These are phyloP conservation scores for Zaprionus vittiger DNA, from an alignment of 1,140 invertebrate species.

Conservation along the genomic window DNA sequence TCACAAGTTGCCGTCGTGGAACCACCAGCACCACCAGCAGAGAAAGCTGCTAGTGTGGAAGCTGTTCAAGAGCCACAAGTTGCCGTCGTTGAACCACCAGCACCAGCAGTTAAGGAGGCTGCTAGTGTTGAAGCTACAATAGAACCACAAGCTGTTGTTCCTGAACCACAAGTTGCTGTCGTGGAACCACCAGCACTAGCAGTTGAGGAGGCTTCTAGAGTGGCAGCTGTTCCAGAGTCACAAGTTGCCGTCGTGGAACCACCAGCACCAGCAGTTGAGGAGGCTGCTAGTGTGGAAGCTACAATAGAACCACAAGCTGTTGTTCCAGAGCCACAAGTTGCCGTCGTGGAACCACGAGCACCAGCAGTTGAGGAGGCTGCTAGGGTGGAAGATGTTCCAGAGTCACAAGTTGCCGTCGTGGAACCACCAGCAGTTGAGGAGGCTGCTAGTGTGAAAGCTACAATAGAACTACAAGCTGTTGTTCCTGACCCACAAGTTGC, in stretches of 20 bases:
- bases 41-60: neutral
- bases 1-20: neutral
- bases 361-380: neutral
- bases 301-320: neutral
- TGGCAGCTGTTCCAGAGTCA: neutral
- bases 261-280: neutral
- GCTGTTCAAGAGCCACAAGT: neutral
- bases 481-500: neutral
- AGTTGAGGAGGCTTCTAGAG: conserved; percentile 1
- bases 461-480: neutral
- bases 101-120: neutral
- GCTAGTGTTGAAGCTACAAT: neutral
- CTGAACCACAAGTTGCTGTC: neutral
- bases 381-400: neutral
- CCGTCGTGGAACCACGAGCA: neutral
- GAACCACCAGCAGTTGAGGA: neutral
- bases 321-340: neutral
- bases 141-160: no score
- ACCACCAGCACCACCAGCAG: neutral
- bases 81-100: no score
- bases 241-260: no score
- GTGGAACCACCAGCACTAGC: neutral
- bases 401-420: neutral
- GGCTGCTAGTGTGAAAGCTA: neutral
- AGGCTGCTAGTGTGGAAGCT: neutral